A percentile compares a stretch with the other conserved stretches of the same genome.
phyloP scores from a whole-genome alignment of 2,113 vertebrate species.

The Cyanoliseus patagonus region DNA sequence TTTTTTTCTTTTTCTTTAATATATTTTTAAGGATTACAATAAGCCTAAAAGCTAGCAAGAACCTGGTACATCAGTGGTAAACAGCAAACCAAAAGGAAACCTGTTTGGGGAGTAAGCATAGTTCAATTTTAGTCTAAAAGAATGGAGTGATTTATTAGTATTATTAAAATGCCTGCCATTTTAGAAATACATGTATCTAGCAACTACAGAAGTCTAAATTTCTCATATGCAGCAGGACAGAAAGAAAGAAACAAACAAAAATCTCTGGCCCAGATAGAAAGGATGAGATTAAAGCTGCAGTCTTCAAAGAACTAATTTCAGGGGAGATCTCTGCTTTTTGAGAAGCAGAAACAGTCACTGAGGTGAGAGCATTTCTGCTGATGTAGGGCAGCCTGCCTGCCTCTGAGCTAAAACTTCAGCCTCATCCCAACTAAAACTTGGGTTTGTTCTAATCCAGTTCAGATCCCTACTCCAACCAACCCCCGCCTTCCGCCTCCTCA shows the following conservation, averaged over 20 bases:
- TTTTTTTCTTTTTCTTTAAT: background rate
- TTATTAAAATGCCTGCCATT: background rate
- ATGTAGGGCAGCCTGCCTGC: background rate
- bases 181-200: background rate
- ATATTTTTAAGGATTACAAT: background rate
- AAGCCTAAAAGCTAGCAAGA: background rate
- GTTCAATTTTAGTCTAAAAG: background rate
- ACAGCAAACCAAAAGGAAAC: background rate
- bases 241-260: background rate
- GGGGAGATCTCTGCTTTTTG: background rate
- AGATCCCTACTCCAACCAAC: background rate
- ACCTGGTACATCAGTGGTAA: background rate
- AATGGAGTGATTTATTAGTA: background rate
- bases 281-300: background rate
- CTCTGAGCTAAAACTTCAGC: background rate
- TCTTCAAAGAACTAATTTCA: background rate
- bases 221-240: background rate
- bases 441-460: conserved; percentile 20
- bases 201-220: background rate
- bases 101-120: background rate
- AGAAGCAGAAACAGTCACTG: background rate
- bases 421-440: background rate
- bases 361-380: background rate
- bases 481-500: background rate
- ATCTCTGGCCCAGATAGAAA: background rate